Evolutionary conservation across 2,113 vertebrate species (phyloP).

Genomic region (Prionailurus bengalensis): DNA sequence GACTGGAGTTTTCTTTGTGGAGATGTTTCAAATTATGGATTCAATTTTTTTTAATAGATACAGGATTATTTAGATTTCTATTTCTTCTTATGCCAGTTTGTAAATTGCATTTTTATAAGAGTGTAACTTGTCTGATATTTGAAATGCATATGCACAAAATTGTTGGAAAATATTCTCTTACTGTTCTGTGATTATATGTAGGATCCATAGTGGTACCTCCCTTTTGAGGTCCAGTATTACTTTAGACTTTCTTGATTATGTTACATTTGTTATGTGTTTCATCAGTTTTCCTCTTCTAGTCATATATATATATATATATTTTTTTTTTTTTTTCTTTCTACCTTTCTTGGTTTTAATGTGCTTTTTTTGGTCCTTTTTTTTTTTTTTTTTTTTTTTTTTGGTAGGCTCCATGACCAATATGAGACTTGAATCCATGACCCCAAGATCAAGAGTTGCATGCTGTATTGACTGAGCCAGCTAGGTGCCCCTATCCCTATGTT

Average conservation of each 20-base stretch:
- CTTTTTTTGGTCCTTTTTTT: neutral
- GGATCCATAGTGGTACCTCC: neutral
- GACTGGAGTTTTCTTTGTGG: neutral
- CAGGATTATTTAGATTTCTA: constrained; percentile 46
- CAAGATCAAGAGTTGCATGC: neutral
- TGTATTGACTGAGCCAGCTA: neutral
- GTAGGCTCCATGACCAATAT: neutral
- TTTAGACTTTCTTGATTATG: neutral
- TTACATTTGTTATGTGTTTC: neutral
- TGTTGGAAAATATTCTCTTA: neutral
- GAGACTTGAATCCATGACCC: neutral
- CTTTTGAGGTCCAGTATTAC: neutral
- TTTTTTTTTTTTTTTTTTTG: neutral
- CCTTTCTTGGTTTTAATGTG: neutral
- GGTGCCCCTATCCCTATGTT: neutral
- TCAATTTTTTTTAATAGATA: constrained; percentile 5
- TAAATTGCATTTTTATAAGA: constrained; percentile 23
- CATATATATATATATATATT: neutral
- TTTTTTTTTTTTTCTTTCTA: neutral
- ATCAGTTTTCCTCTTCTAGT: neutral
- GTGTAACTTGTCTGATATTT: constrained; percentile 29
- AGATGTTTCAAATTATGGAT: neutral
- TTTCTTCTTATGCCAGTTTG: constrained; percentile 33
- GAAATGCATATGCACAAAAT: constrained; percentile 15
- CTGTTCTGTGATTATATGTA: neutral